These are phyloP conservation scores for Ploceus nigricollis DNA, from an alignment of 2,113 vertebrate genomes.

Conservation along the genomic window DNA sequence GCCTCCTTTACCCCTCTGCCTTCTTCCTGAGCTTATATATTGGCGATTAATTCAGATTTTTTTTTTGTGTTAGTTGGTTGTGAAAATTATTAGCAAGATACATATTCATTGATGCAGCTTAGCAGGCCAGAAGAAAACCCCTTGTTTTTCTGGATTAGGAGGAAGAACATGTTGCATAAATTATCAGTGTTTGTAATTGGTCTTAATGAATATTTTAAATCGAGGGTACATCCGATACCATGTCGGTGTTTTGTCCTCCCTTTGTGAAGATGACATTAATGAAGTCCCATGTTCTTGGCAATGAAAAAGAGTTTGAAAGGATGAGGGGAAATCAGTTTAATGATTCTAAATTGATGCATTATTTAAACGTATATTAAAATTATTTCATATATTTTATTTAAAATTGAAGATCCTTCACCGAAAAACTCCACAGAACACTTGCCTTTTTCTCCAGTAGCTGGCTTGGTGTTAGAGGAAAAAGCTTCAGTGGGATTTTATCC, in stretches of 20 bases:
- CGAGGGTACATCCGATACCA: not conserved
- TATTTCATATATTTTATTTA: not conserved
- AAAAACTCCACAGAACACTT: not conserved
- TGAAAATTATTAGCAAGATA: not conserved
- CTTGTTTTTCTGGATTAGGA: not conserved
- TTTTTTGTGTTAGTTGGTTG: not conserved
- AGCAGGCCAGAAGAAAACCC: not conserved
- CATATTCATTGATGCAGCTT: not conserved
- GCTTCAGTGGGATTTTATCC: not conserved
- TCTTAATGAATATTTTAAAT: conserved; percentile 44
- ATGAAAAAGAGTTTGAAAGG: not conserved
- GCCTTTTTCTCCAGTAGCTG: not conserved
- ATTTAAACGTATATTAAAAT: not conserved
- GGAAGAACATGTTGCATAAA: not conserved
- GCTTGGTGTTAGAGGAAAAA: not conserved
- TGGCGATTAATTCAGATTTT: not conserved
- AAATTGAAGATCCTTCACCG: not conserved
- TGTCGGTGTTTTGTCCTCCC: not conserved
- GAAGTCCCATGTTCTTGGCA: not conserved
- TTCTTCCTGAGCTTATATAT: not conserved
- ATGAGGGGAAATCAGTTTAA: conserved; percentile 24
- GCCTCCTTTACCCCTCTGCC: not conserved
- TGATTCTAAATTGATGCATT: not conserved
- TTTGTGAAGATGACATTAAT: not conserved
- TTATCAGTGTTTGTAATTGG: conserved; percentile 14